A percentile compares a stretch with the other conserved stretches of the same genome.
These are phyloP conservation scores for Phyllotis vaccarum DNA, from an alignment of 2,797 vertebrate genomes.

Conservation along the genomic window DNA sequence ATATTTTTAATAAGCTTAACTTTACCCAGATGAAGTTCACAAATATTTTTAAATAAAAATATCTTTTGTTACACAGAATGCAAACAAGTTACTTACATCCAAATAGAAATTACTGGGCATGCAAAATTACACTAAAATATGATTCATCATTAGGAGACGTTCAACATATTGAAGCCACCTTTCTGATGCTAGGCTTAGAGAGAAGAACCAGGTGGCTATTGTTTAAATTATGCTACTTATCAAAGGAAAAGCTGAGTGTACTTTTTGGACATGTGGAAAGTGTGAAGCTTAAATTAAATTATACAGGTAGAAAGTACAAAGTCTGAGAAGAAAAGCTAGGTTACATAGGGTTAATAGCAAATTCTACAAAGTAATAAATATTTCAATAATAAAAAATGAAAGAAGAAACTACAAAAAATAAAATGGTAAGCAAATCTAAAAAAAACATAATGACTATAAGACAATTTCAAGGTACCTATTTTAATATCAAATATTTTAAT, in stretches of 20 bases:
- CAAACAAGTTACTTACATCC: not conserved
- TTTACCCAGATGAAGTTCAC: not conserved
- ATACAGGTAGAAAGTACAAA: not conserved
- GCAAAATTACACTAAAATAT: not conserved
- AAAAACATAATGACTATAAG: not conserved
- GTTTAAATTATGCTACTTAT: not conserved
- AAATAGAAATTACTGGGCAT: not conserved
- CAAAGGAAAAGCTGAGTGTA: not conserved
- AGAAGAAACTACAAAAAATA: not conserved
- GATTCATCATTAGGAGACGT: not conserved
- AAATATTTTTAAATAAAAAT: not conserved
- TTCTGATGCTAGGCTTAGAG: not conserved
- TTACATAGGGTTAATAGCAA: not conserved
- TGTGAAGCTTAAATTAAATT: not conserved
- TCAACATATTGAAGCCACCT: not conserved
- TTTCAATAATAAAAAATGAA: not conserved
- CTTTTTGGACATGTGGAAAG: not conserved
- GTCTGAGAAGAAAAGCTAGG: not conserved
- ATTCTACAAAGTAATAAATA: not conserved
- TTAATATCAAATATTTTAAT: not conserved
- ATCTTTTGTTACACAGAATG: not conserved
- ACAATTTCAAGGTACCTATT: not conserved
- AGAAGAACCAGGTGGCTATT: not conserved
- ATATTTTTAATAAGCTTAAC: not conserved
- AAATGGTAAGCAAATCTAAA: not conserved